Evolutionary conservation across 2,888 invertebrate genomes (phyloP).

Genomic region (Podotricha telesiphe): DNA sequence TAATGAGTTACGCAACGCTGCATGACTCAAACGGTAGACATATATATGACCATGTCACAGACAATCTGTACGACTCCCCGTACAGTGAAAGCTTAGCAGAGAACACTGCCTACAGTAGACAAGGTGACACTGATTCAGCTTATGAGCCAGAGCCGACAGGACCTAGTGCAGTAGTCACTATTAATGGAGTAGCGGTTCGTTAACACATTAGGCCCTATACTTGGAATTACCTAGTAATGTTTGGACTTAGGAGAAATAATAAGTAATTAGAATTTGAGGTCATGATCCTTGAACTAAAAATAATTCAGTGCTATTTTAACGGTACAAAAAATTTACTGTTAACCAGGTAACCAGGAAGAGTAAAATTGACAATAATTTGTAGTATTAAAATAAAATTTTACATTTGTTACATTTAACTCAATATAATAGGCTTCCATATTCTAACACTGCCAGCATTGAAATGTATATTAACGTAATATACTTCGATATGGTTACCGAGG

Average conservation of each 20-base stretch:
- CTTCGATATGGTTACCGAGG: constrained; percentile 17
- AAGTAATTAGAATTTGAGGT: constrained; percentile 19
- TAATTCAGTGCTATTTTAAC: constrained; percentile 15
- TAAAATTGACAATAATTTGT: background rate
- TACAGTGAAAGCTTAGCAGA: constrained; percentile 85
- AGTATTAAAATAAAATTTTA: background rate
- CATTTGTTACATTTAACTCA: background rate
- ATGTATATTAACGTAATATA: background rate
- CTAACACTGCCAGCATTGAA: constrained; percentile 4
- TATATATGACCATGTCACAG: constrained; percentile 82
- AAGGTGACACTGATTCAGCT: constrained; percentile 76
- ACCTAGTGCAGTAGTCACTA: constrained; percentile 87
- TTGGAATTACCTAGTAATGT: constrained; percentile 31
- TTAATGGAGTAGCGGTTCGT: constrained; percentile 94
- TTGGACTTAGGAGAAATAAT: constrained; percentile 19
- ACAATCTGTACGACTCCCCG: constrained; percentile 90
- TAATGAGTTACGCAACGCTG: constrained; percentile 93
- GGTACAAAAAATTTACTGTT: constrained; percentile 16
- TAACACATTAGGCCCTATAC: constrained; percentile 61
- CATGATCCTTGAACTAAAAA: constrained; percentile 31
- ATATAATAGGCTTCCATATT: constrained; percentile 3
- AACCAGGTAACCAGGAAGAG: constrained; percentile 27
- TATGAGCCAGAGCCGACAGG: constrained; percentile 88
- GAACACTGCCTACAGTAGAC: constrained; percentile 73
- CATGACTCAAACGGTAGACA: constrained; percentile 86